Conservation (phyloP, 2,113 vertebrate genomes). For the Corythaixoides concolor region DNA sequence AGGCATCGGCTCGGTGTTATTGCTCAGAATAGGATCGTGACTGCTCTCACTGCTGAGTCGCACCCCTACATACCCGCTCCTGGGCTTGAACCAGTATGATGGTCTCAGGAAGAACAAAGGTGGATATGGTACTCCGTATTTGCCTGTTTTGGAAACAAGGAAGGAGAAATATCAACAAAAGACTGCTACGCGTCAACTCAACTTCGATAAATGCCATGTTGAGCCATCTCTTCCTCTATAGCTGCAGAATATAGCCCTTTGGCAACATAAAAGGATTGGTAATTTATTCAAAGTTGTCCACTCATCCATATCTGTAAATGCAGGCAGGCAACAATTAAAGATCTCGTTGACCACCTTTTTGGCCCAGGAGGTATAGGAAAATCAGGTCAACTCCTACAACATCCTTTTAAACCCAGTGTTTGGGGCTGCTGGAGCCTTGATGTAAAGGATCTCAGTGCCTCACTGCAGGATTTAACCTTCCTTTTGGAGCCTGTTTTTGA, state of each 20-base stretch:
- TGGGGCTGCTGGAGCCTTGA: neutral
- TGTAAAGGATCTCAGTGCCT: neutral
- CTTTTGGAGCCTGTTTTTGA: neutral
- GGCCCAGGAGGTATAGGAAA: neutral
- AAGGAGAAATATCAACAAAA: neutral
- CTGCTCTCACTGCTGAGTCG: constrained; percentile 63
- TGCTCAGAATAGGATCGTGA: constrained; percentile 29
- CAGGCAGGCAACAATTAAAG: neutral
- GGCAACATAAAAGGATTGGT: rapidly evolving
- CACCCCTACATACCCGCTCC: neutral
- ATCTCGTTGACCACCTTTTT: neutral
- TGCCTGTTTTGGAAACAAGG: constrained; percentile 68
- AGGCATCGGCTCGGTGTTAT: constrained; percentile 78
- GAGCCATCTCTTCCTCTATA: rapidly evolving
- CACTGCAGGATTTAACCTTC: neutral
- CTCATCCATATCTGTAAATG: rapidly evolving
- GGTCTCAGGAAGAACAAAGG: constrained; percentile 84
- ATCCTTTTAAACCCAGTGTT: neutral
- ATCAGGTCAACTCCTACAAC: neutral
- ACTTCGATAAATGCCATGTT: rapidly evolving
- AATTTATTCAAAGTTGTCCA: neutral
- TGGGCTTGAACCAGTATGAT: constrained; percentile 78
- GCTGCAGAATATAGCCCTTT: rapidly evolving
- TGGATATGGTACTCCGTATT: constrained; percentile 78
- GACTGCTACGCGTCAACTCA: rapidly evolving